Conservation (phyloP, 2,888 invertebrate genomes). For the Pinctada fucata region DNA sequence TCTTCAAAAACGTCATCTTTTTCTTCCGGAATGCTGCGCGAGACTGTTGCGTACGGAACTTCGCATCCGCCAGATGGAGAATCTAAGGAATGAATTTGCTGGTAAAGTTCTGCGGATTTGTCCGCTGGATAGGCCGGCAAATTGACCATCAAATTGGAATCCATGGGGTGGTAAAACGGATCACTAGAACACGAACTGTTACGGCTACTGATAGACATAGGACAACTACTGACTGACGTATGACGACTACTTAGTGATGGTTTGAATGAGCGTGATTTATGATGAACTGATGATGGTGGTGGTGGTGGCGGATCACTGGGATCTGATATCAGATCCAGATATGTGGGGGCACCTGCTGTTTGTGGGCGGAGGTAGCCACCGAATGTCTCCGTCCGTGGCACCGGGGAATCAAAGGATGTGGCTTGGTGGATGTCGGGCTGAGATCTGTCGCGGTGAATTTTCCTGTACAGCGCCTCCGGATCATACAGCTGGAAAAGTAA, state of each 20-base stretch:
- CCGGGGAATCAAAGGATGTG: slow-evolving; percentile 60
- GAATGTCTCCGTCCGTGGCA: slow-evolving; percentile 44
- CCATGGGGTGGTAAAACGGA: slow-evolving; percentile 28
- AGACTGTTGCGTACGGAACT: slow-evolving; percentile 13
- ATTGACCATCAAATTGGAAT: slow-evolving; percentile 17
- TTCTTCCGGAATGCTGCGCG: slow-evolving; percentile 31
- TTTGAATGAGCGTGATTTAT: slow-evolving; percentile 10
- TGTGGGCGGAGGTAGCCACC: slow-evolving; percentile 55
- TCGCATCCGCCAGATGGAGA: slow-evolving; percentile 3
- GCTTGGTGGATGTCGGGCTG: slow-evolving; percentile 44
- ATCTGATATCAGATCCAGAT: slow-evolving; percentile 59
- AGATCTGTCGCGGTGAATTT: slow-evolving; percentile 54
- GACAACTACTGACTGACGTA: slow-evolving; percentile 26
- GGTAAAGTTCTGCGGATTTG: slow-evolving; percentile 8
- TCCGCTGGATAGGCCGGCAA: slow-evolving; percentile 13
- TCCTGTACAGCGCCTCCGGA: slow-evolving; percentile 41
- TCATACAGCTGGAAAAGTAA: slow-evolving; percentile 17
- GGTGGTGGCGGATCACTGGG: slow-evolving; percentile 33
- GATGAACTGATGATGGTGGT: background rate
- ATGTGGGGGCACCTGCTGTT: slow-evolving; percentile 44
- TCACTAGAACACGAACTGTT: slow-evolving; percentile 38
- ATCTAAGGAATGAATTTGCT: slow-evolving; percentile 32
- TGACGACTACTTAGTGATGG: slow-evolving; percentile 36
- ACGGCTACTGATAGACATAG: slow-evolving; percentile 29
- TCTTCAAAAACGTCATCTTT: slow-evolving; percentile 4